Percentiles rank a stretch among this genome's conserved stretches.
Evolutionary conservation across 2,797 vertebrate species (phyloP).

Genomic region (Remorina albescens): DNA sequence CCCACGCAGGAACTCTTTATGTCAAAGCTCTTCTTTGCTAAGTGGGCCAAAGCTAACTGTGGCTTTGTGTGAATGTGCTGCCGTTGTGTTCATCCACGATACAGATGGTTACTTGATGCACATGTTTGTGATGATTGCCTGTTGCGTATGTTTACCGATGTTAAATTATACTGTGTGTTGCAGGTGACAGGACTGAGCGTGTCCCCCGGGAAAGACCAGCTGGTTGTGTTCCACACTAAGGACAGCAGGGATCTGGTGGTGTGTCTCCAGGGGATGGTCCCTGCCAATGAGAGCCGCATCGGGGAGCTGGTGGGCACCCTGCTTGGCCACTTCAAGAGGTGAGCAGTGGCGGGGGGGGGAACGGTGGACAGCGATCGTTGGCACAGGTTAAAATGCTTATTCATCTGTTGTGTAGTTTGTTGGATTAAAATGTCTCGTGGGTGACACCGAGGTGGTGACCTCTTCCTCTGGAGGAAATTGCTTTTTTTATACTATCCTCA

Average conservation of each 20-base stretch:
- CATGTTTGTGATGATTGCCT: slow-evolving; percentile 22
- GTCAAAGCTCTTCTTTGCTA: background rate
- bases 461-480: background rate
- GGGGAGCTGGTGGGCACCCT: slow-evolving; percentile 96
- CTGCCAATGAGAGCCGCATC: slow-evolving; percentile 90
- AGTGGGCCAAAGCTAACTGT: background rate
- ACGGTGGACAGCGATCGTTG: background rate
- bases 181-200: slow-evolving; percentile 96
- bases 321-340: slow-evolving; percentile 97
- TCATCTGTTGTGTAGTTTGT: background rate
- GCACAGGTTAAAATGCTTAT: background rate
- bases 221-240: slow-evolving; percentile 97
- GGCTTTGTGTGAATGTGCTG: background rate
- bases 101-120: background rate
- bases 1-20: no score
- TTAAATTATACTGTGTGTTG: slow-evolving; percentile 35
- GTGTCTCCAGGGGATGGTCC: slow-evolving; percentile 92
- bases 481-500: slow-evolving; percentile 2
- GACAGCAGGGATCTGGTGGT: slow-evolving; percentile 96
- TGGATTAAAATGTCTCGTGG: background rate
- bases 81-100: background rate
- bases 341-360: background rate
- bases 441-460: background rate
- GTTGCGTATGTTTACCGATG: slow-evolving; percentile 17
- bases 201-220: slow-evolving; percentile 96